A percentile compares a stretch with the other conserved stretches of the same genome.
Conservation (phyloP, 2,113 vertebrate species). For the Xiphias gladius region DNA sequence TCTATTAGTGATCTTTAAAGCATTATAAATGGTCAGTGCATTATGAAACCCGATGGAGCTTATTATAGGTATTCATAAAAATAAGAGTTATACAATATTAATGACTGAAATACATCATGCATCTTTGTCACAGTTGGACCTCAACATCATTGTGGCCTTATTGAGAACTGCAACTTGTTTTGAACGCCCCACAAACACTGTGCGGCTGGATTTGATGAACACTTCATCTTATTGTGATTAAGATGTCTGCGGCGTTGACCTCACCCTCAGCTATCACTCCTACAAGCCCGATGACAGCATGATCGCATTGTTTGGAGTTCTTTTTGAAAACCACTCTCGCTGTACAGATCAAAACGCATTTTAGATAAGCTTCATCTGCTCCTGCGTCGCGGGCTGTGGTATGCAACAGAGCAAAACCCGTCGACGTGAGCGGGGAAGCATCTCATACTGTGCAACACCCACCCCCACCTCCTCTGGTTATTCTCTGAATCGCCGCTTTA, state of each 20-base stretch:
- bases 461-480: background rate
- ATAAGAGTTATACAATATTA: background rate
- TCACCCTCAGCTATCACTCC: slow-evolving; percentile 21
- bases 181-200: background rate
- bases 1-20: background rate
- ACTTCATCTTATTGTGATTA: background rate
- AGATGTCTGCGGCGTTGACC: slow-evolving; percentile 18
- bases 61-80: background rate
- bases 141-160: background rate
- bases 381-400: background rate
- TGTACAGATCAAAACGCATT: slow-evolving; percentile 52
- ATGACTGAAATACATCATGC: background rate
- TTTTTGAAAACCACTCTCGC: background rate
- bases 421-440: background rate
- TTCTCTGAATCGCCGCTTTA: slow-evolving; percentile 22
- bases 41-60: background rate
- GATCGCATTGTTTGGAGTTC: slow-evolving; percentile 4
- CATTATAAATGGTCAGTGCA: background rate
- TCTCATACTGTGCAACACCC: background rate
- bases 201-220: background rate
- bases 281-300: slow-evolving; percentile 24
- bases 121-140: background rate
- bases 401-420: background rate
- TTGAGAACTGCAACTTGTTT: background rate
- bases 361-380: slow-evolving; percentile 28